Evolutionary conservation across 1,140 invertebrate species (phyloP), one percentile per base, ranked within the genome.

Genomic region (Rhizoglyphus robini): DNA sequence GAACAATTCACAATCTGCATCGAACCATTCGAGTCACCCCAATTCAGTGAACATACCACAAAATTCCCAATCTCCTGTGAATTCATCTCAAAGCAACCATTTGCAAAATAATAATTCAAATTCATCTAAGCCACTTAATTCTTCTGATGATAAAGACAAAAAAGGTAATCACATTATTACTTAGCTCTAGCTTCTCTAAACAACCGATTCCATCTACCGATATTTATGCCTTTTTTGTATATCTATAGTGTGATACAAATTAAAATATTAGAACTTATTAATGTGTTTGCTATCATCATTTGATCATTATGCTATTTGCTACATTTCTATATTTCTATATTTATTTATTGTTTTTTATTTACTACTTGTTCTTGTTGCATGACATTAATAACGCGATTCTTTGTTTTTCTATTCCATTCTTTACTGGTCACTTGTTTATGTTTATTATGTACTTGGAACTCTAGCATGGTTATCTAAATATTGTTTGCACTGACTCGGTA

Each of bases 11-110:
- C 74, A 76, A 61, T 73, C 75, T 48, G 74, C 74, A n/a, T 65
- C 38, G 47, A 83, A 83, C 73, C 83, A 84, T 76, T 31, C 8
- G 30, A 23, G 20, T 20, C 30, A n/a, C 20, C 62, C 46, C 57
- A 63, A 29, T 63, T 29, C 46, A 49, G n/a, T 18, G 20, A 63
- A 30, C 27, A 23, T 61, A 23, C 59, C 59, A n/a, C 25, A 11
- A 48, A 20, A 18, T 25, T 5, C 51, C 8, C 51, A 54, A 54
- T 23, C 31, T 11, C 51, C 51, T 8, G 8, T 54, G 51, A 27
- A 25, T 20, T 54, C 51, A 8, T 5, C 51, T 8, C 31, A 8
- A 41, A 54, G 23, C 23, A 25, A 54, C 20, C 23, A 54, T 32
- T 54, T 54, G 51, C 51, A 54, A 54, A 54, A 20, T 23, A 54